Evolutionary conservation across 2,888 invertebrate genomes (phyloP).

Genomic region (Scrobipalpa costella): DNA sequence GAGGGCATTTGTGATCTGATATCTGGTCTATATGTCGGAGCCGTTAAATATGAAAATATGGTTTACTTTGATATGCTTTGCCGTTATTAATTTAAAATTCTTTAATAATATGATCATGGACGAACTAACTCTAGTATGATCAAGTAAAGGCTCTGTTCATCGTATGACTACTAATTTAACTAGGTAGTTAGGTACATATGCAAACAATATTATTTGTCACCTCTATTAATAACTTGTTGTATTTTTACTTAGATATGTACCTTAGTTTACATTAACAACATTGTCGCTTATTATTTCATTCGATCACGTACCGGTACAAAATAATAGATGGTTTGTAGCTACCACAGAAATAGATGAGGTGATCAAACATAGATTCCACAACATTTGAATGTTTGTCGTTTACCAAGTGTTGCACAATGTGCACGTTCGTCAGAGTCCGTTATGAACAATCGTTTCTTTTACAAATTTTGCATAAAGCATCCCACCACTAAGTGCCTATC

Average conservation of each 20-base stretch:
- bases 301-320: neutral
- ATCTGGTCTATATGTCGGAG: too few species aligned
- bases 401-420: neutral
- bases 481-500: constrained; percentile 34
- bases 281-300: neutral
- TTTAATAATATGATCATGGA: too few species aligned
- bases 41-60: too few species aligned
- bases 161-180: too few species aligned
- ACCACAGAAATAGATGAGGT: constrained; percentile 1
- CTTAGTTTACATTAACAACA: neutral
- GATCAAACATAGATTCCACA: constrained; percentile 7
- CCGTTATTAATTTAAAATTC: too few species aligned
- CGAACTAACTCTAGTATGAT: too few species aligned
- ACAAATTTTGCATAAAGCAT: constrained; percentile 34
- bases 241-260: neutral
- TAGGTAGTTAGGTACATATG: too few species aligned
- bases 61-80: too few species aligned
- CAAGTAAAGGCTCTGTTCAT: too few species aligned
- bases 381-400: neutral
- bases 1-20: too few species aligned
- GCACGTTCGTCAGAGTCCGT: neutral
- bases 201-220: too few species aligned
- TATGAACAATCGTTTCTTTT: constrained; percentile 7
- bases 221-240: too few species aligned
- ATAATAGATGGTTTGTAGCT: neutral